Conservation (phyloP, 2,888 invertebrate genomes). For the Anticlea derivata region DNA sequence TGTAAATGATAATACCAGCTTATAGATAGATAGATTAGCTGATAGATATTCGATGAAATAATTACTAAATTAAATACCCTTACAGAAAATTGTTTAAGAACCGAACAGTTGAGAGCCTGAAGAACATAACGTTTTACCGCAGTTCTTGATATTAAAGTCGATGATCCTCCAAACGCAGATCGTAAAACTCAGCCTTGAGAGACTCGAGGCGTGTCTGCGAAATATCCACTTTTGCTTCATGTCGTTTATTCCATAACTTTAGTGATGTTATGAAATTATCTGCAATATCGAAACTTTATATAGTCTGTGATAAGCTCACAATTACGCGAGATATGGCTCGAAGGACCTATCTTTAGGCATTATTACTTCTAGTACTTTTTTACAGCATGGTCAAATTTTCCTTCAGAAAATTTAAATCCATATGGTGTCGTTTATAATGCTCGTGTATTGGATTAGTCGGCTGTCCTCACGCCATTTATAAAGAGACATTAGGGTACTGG, state of each 20-base stretch:
- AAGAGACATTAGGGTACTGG: conserved; percentile 61
- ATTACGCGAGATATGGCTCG: no score
- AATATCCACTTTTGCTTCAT: conserved; percentile 28
- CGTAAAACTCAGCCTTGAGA: conserved; percentile 40
- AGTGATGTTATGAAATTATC: conserved; percentile 4
- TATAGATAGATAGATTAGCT: no score
- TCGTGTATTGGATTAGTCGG: conserved; percentile 51
- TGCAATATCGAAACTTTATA: conserved; percentile 16
- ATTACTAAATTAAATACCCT: no score
- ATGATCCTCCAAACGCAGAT: conserved; percentile 36
- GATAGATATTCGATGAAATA: no score
- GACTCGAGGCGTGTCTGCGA: conserved; percentile 33
- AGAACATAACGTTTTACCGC: conserved; percentile 37
- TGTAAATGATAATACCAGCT: no score
- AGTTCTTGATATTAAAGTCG: conserved; percentile 36
- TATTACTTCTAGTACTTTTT: no score
- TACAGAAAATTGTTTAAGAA: no score
- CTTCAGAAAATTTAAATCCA: conserved; percentile 36
- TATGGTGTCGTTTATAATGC: conserved; percentile 35
- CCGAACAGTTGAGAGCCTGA: conserved; percentile 9
- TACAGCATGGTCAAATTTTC: no score
- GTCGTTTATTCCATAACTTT: conserved; percentile 17
- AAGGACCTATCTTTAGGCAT: no score
- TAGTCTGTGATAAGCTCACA: no score
- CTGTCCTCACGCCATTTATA: conserved; percentile 63